A percentile compares a stretch with the other conserved stretches of the same genome.
Conservation (phyloP, 2,888 invertebrate genomes). For the Tortrix viridana region DNA sequence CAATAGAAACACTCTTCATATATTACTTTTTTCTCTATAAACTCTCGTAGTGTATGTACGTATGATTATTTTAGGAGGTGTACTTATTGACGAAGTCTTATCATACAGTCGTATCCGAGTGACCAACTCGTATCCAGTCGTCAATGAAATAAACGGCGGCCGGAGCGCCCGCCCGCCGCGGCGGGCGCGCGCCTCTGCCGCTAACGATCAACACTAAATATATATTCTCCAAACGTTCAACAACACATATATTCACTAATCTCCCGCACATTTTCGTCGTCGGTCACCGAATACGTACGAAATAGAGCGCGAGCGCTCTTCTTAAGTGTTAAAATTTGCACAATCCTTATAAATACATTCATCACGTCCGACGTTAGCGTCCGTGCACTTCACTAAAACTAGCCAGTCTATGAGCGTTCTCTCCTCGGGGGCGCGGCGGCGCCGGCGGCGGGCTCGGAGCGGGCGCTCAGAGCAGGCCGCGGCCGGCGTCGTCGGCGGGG, state of each 20-base stretch:
- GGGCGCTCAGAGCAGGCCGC: conserved; percentile 42
- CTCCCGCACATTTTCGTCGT: conserved; percentile 68
- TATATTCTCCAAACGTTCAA: conserved; percentile 82
- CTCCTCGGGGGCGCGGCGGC: conserved; percentile 58
- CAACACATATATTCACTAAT: conserved; percentile 84
- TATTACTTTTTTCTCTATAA: conserved; percentile 76
- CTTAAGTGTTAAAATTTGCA: conserved; percentile 55
- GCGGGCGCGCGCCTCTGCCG: conserved; percentile 40
- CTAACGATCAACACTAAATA: conserved; percentile 78
- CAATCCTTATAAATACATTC: conserved; percentile 59
- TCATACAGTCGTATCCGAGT: conserved; percentile 74
- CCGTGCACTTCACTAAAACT: conserved; percentile 81
- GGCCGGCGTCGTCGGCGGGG: conserved; percentile 43
- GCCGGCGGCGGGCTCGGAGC: conserved; percentile 37
- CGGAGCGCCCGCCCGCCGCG: conserved; percentile 50
- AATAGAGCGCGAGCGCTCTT: conserved; percentile 49
- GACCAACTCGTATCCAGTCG: conserved; percentile 78
- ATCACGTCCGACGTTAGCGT: conserved; percentile 69
- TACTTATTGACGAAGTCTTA: conserved; percentile 73
- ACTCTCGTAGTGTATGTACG: conserved; percentile 74
- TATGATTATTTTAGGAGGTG: conserved; percentile 74
- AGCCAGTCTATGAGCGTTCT: conserved; percentile 83
- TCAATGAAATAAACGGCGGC: conserved; percentile 63
- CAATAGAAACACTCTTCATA: conserved; percentile 81
- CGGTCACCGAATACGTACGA: conserved; percentile 75